Evolutionary conservation across 2,113 vertebrate species (phyloP).

Genomic region (Vidua macroura): DNA sequence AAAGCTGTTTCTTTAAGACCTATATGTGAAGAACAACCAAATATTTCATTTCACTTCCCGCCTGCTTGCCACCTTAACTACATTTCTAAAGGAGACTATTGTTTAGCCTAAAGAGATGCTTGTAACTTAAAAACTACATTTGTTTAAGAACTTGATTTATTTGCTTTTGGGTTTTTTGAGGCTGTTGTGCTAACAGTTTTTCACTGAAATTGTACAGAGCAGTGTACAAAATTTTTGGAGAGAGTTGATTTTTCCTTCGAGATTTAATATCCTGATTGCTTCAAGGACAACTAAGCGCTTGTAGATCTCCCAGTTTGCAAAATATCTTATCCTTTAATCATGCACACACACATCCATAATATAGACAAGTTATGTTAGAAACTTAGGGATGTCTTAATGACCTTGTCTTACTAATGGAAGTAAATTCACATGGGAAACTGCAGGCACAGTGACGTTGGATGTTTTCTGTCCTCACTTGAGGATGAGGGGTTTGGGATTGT

Average conservation of each 20-base stretch:
- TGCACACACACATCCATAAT: too few relatives aligned
- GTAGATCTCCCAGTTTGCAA: neutral
- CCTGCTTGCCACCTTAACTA: accelerated
- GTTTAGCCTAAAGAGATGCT: neutral
- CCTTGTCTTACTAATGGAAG: neutral
- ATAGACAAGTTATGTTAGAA: neutral
- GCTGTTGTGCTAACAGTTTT: neutral
- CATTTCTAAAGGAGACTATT: neutral
- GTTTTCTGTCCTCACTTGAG: neutral
- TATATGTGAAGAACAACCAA: neutral
- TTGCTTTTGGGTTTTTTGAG: neutral
- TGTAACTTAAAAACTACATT: neutral
- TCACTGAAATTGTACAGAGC: neutral
- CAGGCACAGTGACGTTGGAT: neutral
- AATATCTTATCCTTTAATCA: neutral
- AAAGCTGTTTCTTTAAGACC: neutral
- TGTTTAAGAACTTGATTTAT: neutral
- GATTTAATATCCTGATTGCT: neutral
- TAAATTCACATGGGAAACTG: neutral
- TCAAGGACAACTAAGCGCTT: neutral
- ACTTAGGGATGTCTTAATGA: neutral
- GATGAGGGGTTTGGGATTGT: neutral
- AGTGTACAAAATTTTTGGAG: neutral
- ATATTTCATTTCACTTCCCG: neutral
- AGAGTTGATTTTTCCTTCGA: neutral